These are phyloP conservation scores for Urocolius indicus DNA, from an alignment of 2,113 vertebrate genomes.

Conservation along the genomic window DNA sequence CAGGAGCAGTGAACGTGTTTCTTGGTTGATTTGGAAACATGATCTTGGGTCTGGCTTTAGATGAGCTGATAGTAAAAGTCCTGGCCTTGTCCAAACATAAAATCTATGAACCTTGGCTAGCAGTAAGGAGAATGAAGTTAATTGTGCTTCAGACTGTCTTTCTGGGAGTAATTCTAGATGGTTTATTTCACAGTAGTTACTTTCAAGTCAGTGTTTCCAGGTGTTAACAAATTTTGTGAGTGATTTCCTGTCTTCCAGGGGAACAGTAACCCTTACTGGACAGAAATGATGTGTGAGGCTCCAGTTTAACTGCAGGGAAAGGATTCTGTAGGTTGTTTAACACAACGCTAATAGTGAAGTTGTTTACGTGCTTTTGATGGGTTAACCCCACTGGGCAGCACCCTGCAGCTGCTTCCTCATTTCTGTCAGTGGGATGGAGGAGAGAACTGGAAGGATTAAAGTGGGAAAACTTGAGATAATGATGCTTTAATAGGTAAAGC, in stretches of 20 bases:
- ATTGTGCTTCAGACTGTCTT: neutral
- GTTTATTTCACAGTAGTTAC: neutral
- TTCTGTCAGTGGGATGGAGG: no score
- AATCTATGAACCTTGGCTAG: neutral
- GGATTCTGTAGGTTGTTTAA: neutral
- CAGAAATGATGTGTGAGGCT: neutral
- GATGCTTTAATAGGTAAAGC: neutral
- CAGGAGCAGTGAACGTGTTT: fast-evolving
- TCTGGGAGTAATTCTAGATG: neutral
- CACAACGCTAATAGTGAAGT: neutral
- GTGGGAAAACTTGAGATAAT: neutral
- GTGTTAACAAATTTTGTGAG: neutral
- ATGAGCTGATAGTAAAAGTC: neutral
- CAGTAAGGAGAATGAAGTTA: neutral
- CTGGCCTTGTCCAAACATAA: neutral
- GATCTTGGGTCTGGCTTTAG: neutral
- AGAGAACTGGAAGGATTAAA: neutral
- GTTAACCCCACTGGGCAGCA: neutral
- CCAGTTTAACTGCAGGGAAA: neutral
- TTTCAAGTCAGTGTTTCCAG: neutral
- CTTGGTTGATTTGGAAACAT: neutral
- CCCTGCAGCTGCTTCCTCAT: fast-evolving
- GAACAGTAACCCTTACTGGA: neutral
- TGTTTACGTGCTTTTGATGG: neutral
- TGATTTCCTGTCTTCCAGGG: neutral